Conservation (phyloP, 2,888 invertebrate genomes). For the Smittia sp. region DNA sequence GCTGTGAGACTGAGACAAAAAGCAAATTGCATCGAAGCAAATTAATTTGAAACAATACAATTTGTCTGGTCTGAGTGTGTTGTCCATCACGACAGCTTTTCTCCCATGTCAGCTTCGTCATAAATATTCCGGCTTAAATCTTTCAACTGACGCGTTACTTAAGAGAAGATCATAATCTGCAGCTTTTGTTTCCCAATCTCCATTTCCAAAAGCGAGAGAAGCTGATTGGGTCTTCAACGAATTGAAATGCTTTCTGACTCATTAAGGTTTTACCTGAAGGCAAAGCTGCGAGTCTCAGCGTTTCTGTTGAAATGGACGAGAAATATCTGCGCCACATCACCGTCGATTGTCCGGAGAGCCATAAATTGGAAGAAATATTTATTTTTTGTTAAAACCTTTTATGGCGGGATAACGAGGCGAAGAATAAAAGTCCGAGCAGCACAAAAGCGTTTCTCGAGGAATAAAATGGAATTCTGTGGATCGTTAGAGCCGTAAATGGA, state of each 20-base stretch:
- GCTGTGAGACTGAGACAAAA: too few species aligned
- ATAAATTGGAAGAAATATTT: background rate
- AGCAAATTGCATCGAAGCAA: too few species aligned
- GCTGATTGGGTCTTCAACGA: too few species aligned
- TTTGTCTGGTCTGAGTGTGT: too few species aligned
- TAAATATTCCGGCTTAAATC: background rate
- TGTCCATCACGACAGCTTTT: too few species aligned
- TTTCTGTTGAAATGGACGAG: background rate
- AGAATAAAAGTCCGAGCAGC: background rate
- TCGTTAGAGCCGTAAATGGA: background rate
- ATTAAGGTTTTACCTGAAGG: background rate
- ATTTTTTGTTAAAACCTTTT: background rate
- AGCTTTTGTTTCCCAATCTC: constrained; percentile 12
- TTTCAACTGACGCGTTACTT: constrained; percentile 2
- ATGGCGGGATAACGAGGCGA: constrained; percentile 1
- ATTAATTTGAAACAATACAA: too few species aligned
- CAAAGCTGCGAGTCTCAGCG: too few species aligned
- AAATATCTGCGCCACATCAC: background rate
- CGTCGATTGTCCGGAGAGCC: background rate
- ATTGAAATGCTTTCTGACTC: background rate
- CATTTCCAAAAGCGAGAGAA: background rate
- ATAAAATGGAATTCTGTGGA: background rate
- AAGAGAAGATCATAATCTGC: constrained; percentile 22
- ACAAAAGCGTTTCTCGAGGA: background rate
- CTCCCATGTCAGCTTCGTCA: too few species aligned